phyloP scores from a whole-genome alignment of 2,113 vertebrate species.

The Bucco capensis region DNA sequence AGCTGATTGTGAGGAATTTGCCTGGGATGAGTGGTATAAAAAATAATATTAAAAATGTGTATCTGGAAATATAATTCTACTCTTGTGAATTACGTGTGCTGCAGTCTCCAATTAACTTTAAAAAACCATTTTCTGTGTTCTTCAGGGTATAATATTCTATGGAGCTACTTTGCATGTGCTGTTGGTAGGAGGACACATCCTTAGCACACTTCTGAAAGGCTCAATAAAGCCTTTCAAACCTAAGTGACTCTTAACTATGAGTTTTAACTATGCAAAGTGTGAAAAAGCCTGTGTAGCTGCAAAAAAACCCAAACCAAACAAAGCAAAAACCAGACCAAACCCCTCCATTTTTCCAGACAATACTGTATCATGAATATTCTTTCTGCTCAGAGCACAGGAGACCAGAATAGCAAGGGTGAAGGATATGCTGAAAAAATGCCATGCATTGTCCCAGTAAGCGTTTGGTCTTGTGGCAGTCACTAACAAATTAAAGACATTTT shows the following conservation, averaged over 20 bases:
- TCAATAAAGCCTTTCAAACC: not conserved
- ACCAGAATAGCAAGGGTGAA: not conserved
- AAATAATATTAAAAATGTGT: constrained; percentile 6
- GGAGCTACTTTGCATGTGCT: not conserved
- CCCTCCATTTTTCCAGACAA: not conserved
- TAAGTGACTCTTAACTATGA: not conserved
- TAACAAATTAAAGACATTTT: not conserved
- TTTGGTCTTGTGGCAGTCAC: not conserved
- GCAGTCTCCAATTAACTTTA: not conserved
- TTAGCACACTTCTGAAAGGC: not conserved
- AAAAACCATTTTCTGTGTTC: not conserved
- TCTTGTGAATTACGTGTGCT: not conserved
- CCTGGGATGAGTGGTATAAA: not conserved
- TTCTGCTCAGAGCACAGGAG: not conserved
- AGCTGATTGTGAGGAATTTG: not conserved
- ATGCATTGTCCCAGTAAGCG: not conserved
- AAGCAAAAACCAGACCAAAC: not conserved
- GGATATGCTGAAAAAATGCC: not conserved
- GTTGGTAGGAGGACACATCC: not conserved
- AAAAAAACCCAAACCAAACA: not conserved
- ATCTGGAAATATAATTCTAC: constrained; percentile 9
- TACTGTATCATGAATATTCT: not conserved
- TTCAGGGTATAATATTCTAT: not conserved
- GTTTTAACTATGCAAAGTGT: not conserved
- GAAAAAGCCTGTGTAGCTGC: not conserved